Conservation (phyloP, 2,113 vertebrate genomes). For the Cyanistes caeruleus region DNA sequence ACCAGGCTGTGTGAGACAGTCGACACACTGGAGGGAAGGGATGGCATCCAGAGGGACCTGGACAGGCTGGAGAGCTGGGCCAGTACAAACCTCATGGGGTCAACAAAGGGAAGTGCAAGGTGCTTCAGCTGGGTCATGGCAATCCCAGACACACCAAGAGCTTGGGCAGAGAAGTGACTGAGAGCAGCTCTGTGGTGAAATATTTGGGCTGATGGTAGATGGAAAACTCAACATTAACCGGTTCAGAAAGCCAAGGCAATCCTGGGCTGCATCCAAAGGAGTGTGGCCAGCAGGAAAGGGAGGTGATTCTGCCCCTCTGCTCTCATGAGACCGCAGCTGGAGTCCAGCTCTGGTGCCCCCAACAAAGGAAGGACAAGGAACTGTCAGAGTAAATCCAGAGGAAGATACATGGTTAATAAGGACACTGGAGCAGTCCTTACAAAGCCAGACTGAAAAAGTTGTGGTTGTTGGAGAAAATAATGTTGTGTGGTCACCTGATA, state of each 20-base stretch:
- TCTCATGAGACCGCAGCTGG: background rate
- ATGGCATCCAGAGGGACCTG: background rate
- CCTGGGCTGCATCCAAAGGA: background rate
- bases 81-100: background rate
- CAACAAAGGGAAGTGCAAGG: background rate
- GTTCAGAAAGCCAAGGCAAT: background rate
- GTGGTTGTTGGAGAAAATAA: background rate
- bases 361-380: background rate
- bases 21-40: background rate
- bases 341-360: fast-evolving
- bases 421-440: background rate
- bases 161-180: background rate
- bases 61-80: background rate
- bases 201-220: background rate
- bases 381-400: too few species aligned
- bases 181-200: background rate
- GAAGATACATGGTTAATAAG: background rate
- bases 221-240: background rate
- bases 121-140: background rate
- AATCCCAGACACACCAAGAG: background rate
- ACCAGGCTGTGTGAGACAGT: background rate
- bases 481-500: background rate
- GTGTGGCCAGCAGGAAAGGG: background rate
- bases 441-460: background rate
- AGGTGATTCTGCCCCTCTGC: background rate